Evolutionary conservation across 2,888 invertebrate genomes (phyloP), one percentile per base, ranked within the genome.

Genomic region (Pammene fasciana): DNA sequence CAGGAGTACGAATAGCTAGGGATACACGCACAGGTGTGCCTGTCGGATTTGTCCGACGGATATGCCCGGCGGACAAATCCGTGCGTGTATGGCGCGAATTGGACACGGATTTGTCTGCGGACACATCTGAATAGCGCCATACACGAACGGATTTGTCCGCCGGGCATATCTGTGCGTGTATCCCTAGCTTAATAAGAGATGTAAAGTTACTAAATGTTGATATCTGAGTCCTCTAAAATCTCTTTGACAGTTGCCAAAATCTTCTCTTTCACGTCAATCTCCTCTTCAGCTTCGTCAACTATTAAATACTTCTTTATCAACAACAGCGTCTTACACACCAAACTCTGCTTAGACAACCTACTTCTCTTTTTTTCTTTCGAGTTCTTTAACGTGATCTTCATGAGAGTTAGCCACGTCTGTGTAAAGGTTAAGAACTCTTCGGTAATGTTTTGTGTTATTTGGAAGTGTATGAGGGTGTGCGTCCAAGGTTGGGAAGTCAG

Each of bases 401-500:
- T 73, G 18, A 91, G 77, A 16, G 80, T 85, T 0, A 92, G 72
- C 92, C 92, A 92, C 68, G 84, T 86, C 57, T 84, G 82, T 7
- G 81, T 76, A 66, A 90, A 92, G 1, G 80, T 80, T 0, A 92
- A 71, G 72, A 91, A 92, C 72, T 92, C 91, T 8, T 79, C 73
- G 0, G 87, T 85, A 0, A 84, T 72, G 6, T 80, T 82, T 60
- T 90, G 88, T 9, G 88, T 82, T n/a, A 90, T 72, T 82, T 91
- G 90, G 73, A 90, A 92, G 66, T 87, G 83, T 76, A 92, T 82
- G 1, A 92, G 75, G 0, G 82, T 84, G 74, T 88, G 86, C 0
- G 89, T 91, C 92, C 92, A 92, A 0, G 90, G 88, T 73, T 92
- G 92, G 0, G 87, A 86, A 1, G 90, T 89, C 0, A 92, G 77